Base-by-base conservation (phyloP, 1,140 invertebrate species). In the Brachionus asplanchnoidis region DNA sequence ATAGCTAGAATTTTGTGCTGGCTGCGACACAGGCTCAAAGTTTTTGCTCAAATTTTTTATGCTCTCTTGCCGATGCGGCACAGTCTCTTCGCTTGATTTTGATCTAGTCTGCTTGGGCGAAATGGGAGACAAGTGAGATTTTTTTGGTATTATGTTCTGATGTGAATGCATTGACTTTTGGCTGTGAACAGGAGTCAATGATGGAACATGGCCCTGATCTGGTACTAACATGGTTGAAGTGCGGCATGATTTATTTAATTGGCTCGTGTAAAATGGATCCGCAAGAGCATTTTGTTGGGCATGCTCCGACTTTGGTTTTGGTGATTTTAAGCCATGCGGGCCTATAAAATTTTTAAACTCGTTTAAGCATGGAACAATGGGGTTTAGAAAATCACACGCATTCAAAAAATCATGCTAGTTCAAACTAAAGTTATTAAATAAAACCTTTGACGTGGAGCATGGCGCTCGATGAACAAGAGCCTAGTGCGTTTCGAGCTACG, bases 401-500 rank as follows among this genome's bases (percentile, higher is more conserved):
- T 42, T 36, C 28, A 14, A 73, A 73, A 73, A 73, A 28, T n/a
- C 73, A 77, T 77, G 73, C 73, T 50, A 23, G 14, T 77, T 50
- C 42, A 77, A 50, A 28, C 46, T 23, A 50, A 28, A 82, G 14
- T 60, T 11, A n/a, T n/a, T n/a, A 32, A 44, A 60, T 26, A 32
- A 26, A 82, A 82, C 79, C 79, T 82, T 82, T 60, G 11, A 82
- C 79, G 12, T 42, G 20, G 12, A 82, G n/a, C 17, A 44, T 85
- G 85, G 86, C 87, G 26, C 86, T 87, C 14, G 87, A 88, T 26
- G 87, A 86, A 60, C 88, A 85, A 28, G 89, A 88, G 53, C 90
- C 90, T 65, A 90, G 85, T 17, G 86, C 86, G 73, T 90, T 89
- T 32, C 87, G 66, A 14, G 90, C 88, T 85, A 89, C 87, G 82